phyloP scores from a whole-genome alignment of 2,888 invertebrate genomes.

The Ormyrus rosae region DNA sequence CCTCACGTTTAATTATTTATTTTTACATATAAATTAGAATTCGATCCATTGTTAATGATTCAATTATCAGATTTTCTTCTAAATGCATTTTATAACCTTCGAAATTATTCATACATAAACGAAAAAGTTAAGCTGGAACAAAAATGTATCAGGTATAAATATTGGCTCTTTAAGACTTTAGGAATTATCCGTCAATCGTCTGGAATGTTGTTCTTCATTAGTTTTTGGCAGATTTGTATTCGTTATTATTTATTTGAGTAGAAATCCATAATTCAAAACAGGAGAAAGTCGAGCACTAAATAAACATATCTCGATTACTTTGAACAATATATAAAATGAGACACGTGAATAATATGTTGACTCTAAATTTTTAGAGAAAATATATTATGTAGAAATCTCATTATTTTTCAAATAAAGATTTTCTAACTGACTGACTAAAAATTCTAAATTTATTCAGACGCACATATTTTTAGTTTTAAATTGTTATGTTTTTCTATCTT shows the following conservation, averaged over 20 bases:
- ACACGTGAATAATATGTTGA: constrained; percentile 26
- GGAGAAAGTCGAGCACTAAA: constrained; percentile 16
- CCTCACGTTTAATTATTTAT: constrained; percentile 26
- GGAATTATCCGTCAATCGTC: constrained; percentile 49
- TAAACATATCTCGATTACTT: constrained; percentile 24
- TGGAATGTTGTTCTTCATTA: constrained; percentile 52
- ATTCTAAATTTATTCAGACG: too few species aligned
- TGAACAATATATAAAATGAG: background rate
- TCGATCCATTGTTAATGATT: constrained; percentile 41
- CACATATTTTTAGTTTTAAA: too few species aligned
- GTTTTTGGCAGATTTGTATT: constrained; percentile 34
- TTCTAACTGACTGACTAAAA: too few species aligned
- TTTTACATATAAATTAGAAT: constrained; percentile 34
- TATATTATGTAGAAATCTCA: background rate
- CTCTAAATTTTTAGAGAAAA: constrained; percentile 35
- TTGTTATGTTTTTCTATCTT: too few species aligned
- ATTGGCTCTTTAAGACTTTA: constrained; percentile 41
- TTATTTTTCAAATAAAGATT: too few species aligned
- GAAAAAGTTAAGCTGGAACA: constrained; percentile 31
- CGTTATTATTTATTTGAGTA: constrained; percentile 11
- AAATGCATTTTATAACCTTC: constrained; percentile 48
- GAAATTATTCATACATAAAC: constrained; percentile 18
- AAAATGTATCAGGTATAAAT: constrained; percentile 18
- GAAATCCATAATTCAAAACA: constrained; percentile 22
- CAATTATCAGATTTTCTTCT: constrained; percentile 34